phyloP scores from a whole-genome alignment of 1,140 invertebrate species.

The Nylanderia fulva region DNA sequence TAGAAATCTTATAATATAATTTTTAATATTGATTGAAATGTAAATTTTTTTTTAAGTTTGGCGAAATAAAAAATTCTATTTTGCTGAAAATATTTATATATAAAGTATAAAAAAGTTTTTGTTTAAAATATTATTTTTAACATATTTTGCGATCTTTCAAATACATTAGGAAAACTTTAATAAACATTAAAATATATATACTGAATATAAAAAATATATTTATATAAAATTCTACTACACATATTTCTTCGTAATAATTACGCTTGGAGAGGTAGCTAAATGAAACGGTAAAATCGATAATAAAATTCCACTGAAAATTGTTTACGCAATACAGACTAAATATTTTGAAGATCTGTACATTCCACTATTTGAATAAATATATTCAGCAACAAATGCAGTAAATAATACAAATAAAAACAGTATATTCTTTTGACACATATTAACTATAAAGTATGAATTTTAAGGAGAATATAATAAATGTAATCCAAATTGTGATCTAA shows the following conservation, averaged over 20 bases:
- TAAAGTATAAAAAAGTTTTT: not conserved
- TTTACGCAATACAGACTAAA: not conserved
- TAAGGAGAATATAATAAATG: not conserved
- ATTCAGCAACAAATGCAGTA: not conserved
- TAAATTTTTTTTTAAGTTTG: not conserved
- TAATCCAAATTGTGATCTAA: not conserved
- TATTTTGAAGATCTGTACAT: not conserved
- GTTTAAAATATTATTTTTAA: not conserved
- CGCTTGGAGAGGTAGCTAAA: not conserved
- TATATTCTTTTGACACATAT: not conserved
- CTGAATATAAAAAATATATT: not conserved
- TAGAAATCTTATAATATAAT: too few relatives aligned
- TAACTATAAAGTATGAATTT: not conserved
- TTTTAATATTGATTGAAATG: conserved; percentile 28
- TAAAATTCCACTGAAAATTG: conserved; percentile 4
- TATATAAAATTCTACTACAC: not conserved
- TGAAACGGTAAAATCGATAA: not conserved
- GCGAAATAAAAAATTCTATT: not conserved
- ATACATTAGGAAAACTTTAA: not conserved
- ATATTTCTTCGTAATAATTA: conserved; percentile 6
- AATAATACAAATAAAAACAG: not conserved
- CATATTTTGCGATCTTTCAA: not conserved
- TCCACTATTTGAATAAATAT: conserved; percentile 24
- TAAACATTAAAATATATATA: not conserved
- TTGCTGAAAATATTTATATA: conserved; percentile 1